Percentiles rank a stretch among this genome's conserved stretches.
Evolutionary conservation across 2,113 vertebrate genomes (phyloP).

Genomic region (Heterotis niloticus): DNA sequence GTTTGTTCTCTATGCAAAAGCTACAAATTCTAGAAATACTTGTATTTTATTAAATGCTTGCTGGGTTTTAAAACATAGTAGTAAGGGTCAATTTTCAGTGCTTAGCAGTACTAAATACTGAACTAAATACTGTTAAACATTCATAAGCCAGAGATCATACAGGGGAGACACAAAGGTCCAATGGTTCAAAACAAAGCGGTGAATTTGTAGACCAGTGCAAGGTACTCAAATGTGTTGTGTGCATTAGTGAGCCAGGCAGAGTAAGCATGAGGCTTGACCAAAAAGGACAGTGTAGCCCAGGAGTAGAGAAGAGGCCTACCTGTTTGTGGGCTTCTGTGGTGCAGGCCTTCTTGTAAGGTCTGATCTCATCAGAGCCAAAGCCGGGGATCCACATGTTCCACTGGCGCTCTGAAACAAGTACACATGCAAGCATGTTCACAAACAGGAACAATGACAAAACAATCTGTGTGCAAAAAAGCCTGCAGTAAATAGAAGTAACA

Average conservation of each 20-base stretch:
- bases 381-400: slow-evolving; percentile 99
- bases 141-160: too few relatives aligned
- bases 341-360: slow-evolving; percentile 96
- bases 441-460: not conserved
- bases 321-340: slow-evolving; percentile 99
- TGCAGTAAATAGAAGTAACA: not conserved
- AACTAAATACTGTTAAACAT: too few relatives aligned
- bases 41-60: not conserved
- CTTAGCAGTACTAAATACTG: too few relatives aligned
- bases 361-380: slow-evolving; percentile 95
- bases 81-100: too few relatives aligned
- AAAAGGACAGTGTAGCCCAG: not conserved
- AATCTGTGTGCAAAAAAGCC: not conserved
- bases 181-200: not conserved
- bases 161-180: not conserved
- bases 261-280: not conserved
- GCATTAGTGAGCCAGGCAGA: not conserved
- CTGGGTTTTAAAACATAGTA: not conserved
- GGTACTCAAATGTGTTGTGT: too few relatives aligned
- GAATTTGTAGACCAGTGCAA: not conserved
- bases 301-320: slow-evolving; percentile 57
- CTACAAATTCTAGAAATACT: not conserved
- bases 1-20: not conserved
- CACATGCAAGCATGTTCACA: not conserved
- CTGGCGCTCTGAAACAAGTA: slow-evolving; percentile 76